Conservation (phyloP, 1,140 invertebrate species). For the Apis cerana region DNA sequence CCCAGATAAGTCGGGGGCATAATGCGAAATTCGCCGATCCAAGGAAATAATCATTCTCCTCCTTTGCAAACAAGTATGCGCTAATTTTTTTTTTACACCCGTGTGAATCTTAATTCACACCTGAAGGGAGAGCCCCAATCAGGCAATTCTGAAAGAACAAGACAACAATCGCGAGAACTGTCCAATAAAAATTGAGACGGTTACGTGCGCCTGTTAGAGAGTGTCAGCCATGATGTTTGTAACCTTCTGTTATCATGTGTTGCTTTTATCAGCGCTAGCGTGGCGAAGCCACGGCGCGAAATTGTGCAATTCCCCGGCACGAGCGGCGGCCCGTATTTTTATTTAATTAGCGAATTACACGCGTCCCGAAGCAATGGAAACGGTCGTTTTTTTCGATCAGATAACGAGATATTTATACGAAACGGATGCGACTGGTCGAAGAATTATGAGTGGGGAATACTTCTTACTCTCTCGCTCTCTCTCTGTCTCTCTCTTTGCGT, state of each 20-base stretch:
- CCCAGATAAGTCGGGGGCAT: background rate
- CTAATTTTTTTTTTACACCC: background rate
- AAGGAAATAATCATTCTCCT: constrained; percentile 4
- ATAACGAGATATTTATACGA: constrained; percentile 45
- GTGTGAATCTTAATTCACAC: background rate
- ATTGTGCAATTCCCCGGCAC: constrained; percentile 21
- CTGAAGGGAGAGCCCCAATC: background rate
- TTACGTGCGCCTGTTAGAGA: background rate
- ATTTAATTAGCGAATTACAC: constrained; percentile 52
- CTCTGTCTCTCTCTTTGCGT: too few species aligned
- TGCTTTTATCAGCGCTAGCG: background rate
- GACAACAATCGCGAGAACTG: background rate
- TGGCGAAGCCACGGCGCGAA: background rate
- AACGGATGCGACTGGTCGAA: constrained; percentile 45
- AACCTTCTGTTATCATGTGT: constrained; percentile 12
- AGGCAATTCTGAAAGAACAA: background rate
- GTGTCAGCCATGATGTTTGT: constrained; percentile 7
- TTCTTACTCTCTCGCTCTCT: too few species aligned
- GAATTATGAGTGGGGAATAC: constrained; percentile 12
- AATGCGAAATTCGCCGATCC: background rate
- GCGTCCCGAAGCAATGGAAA: constrained; percentile 33
- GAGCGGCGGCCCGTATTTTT: constrained; percentile 34
- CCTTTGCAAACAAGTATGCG: background rate
- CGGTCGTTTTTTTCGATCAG: constrained; percentile 38
- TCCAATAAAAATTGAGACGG: background rate